A percentile compares a stretch with the other conserved stretches of the same genome.
Evolutionary conservation across 1,140 invertebrate species (phyloP).

Genomic region (Sarcophaga bullata): DNA sequence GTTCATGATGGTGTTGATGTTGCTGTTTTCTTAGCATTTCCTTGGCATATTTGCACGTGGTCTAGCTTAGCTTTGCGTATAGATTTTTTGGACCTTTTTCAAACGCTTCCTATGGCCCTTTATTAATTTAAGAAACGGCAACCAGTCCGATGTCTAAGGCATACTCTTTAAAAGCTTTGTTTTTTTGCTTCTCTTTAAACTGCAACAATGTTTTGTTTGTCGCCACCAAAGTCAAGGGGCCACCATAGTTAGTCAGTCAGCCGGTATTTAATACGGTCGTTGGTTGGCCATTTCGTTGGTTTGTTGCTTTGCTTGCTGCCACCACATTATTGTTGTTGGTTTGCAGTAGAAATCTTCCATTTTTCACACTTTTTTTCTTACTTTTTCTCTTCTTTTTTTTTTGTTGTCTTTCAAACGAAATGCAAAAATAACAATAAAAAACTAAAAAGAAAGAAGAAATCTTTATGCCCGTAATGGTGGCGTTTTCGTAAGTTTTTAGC

Average conservation of each 20-base stretch:
- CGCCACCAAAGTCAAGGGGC: not conserved
- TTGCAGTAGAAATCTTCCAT: constrained; percentile 10
- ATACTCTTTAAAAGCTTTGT: no score
- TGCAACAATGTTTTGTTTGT: not conserved
- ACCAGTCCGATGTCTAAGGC: not conserved
- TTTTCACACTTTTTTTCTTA: constrained; percentile 10
- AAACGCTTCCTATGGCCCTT: not conserved
- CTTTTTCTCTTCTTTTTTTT: not conserved
- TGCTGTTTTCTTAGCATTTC: not conserved
- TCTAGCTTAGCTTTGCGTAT: not conserved
- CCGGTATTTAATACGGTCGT: not conserved
- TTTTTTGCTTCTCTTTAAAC: no score
- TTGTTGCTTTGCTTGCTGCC: not conserved
- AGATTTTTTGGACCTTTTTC: not conserved
- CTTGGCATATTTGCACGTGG: constrained; percentile 24
- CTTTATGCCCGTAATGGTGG: not conserved
- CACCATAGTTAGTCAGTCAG: not conserved
- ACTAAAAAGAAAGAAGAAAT: not conserved
- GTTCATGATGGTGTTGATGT: not conserved
- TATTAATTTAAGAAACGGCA: not conserved
- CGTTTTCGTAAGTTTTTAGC: not conserved
- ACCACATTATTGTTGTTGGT: not conserved
- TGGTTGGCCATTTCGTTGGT: not conserved
- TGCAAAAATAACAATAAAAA: not conserved
- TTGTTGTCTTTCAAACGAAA: not conserved